Evolutionary conservation across 2,888 invertebrate species (phyloP), one percentile per base, ranked within the genome.

Genomic region (Toxonevra muliebris): DNA sequence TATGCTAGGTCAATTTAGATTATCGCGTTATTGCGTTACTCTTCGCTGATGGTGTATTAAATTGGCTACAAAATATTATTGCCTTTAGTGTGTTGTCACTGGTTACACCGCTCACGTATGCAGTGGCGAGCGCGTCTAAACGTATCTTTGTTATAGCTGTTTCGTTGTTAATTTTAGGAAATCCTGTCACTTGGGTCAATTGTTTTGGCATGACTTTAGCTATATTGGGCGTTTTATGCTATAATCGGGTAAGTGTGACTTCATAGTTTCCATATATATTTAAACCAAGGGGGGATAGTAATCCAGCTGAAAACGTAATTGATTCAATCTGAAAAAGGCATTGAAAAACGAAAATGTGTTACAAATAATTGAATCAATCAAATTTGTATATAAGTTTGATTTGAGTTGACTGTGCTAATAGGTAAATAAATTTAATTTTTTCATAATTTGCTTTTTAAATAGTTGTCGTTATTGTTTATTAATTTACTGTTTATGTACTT

Each of bases 71-170:
- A 86, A 98, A 97, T 82, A 92, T 97, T 77, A 90, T 96, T 63
- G 98, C 98, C 0, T 98, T 98, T 87, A 95, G 94, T 76, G 93
- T 98, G 65, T 88, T 98, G 75, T 94, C 95, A 64, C 87, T 93
- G 73, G 95, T 98, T 50, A 91, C 96, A n/a, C 96, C 98, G 52
- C 88, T 98, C 43, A 95, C 96, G 0, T 98, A 98, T 86, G 96
- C 97, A 0, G 97, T 98, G 66, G 96, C 96, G 63, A 97, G 95
- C 85, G 95, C 96, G 40, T 95, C 96, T 64, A 98, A 98, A 87
- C 88, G 97, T 76, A 95, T 96, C 75, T 93, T 92, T 76, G 95
- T 98, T 66, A 97, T 98, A 81, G 92, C 89, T 12, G 91, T 94
- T 43, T 97, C 97, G 58, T 87, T 98, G 74, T 85, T 97, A 73